Evolutionary conservation across 2,888 invertebrate genomes (phyloP).

Genomic region (Melieria crassipennis): DNA sequence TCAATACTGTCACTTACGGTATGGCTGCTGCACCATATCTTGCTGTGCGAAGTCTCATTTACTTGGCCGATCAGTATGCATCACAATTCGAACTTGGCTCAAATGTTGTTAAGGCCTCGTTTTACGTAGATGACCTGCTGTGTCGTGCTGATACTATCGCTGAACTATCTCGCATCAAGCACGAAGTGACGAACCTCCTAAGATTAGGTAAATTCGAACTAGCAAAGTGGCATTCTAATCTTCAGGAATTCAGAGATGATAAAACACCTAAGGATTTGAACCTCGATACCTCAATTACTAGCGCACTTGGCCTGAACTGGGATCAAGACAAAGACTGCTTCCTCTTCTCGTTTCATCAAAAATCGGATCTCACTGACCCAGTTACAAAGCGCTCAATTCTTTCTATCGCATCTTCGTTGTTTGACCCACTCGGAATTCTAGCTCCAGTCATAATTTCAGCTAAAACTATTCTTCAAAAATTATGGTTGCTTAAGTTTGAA

Average conservation of each 20-base stretch:
- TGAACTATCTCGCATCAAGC: constrained; percentile 19
- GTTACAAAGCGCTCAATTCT: constrained; percentile 22
- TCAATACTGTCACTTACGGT: constrained; percentile 8
- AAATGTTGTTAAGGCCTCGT: constrained; percentile 9
- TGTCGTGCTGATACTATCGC: constrained; percentile 33
- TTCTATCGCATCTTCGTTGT: constrained; percentile 21
- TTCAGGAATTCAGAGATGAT: neutral
- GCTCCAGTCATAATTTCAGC: neutral
- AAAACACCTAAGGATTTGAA: constrained; percentile 1
- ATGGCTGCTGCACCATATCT: constrained; percentile 13
- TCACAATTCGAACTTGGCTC: constrained; percentile 30
- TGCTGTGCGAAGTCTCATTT: constrained; percentile 7
- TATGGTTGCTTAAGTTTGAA: neutral
- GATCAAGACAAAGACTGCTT: constrained; percentile 30
- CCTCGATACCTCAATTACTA: constrained; percentile 5
- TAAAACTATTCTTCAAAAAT: neutral
- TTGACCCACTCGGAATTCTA: constrained; percentile 22
- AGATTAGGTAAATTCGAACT: constrained; percentile 24
- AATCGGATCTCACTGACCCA: neutral
- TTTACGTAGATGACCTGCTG: constrained; percentile 41
- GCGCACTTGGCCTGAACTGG: constrained; percentile 19
- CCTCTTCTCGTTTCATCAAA: constrained; percentile 25
- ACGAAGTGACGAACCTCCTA: constrained; percentile 28
- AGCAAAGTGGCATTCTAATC: constrained; percentile 27
- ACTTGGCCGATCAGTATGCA: constrained; percentile 35